Evolutionary conservation across 2,797 vertebrate genomes (phyloP), one percentile per base, ranked within the genome.

Genomic region (Coilia nasus): DNA sequence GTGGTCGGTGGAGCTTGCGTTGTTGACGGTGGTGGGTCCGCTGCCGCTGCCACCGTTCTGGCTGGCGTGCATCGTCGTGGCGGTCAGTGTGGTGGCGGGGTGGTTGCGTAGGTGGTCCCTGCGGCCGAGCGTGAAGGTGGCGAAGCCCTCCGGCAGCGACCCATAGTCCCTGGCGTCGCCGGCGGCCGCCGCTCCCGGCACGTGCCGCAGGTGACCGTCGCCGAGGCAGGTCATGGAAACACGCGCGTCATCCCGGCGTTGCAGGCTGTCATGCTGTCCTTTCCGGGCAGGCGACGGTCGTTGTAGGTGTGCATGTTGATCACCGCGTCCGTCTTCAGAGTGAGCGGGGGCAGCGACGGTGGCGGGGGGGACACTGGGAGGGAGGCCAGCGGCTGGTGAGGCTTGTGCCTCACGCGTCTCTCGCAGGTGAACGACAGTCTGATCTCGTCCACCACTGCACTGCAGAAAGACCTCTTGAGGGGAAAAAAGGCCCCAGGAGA

Each of bases 291-390:
- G 91, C 97, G 96, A 82, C 97, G 97, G 94, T 99, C 97, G 31
- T 98, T 99, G 97, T 98, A 99, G 0, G 97, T 97, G 97, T 98
- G 98, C 97, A 99, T 99, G 96, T 98, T 99, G 96, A 99, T 99
- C 94, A 99, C 97, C 0, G 98, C 97, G 2, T 99, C 98, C 0
- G 96, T 97, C 97, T 99, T 99, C 93, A 94, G 94, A 93, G 94
- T 95, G 94, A 96, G 92, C 5, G 96, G 94, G 0, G 96, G 95
- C 90, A 96, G 97, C 0, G 82, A 59, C 50, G 83, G 59, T 59
- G 87, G 85, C 57, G 35, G 71, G 15, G 71, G 71, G 0, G 71
- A 78, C 35, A 78, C 17, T 6, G 31, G 71, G 35, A 44, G 35
- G 35, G 71, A 78, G 71, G 71, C 71, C 71, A 78, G 86, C 64